Evolutionary conservation across 2,888 invertebrate species (phyloP).

Genomic region (Pollenia labialis): DNA sequence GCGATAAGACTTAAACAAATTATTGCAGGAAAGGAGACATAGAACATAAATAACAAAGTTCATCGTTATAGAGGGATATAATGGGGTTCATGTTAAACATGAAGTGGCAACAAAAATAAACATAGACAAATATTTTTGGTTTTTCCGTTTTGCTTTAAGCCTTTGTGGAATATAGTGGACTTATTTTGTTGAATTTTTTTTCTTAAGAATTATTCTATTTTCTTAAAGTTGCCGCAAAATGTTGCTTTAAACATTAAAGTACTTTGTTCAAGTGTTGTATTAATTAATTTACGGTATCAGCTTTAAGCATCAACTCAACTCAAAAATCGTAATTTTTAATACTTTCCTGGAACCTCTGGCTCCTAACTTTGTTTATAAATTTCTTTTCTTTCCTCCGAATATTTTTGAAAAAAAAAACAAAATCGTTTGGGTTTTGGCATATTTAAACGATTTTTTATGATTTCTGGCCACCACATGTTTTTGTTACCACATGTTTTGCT

Average conservation of each 20-base stretch:
- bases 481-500: neutral
- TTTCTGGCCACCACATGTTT: conserved; percentile 42
- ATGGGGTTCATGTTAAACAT: neutral
- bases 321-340: no score
- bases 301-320: no score
- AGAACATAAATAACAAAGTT: neutral
- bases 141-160: no score
- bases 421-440: no score
- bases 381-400: no score
- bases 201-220: no score
- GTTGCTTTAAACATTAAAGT: neutral
- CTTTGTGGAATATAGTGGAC: no score
- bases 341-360: no score
- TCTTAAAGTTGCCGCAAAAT: neutral
- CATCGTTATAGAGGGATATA: neutral
- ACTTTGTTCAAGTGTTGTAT: no score
- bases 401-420: neutral
- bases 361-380: no score
- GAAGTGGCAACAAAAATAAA: neutral
- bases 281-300: no score
- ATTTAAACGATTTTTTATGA: conserved; percentile 40
- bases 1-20: neutral
- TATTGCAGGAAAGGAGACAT: neutral
- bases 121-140: neutral
- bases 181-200: no score